Evolutionary conservation across 2,888 invertebrate species (phyloP), one percentile per base, ranked within the genome.

Genomic region (Drosophila antonietae): DNA sequence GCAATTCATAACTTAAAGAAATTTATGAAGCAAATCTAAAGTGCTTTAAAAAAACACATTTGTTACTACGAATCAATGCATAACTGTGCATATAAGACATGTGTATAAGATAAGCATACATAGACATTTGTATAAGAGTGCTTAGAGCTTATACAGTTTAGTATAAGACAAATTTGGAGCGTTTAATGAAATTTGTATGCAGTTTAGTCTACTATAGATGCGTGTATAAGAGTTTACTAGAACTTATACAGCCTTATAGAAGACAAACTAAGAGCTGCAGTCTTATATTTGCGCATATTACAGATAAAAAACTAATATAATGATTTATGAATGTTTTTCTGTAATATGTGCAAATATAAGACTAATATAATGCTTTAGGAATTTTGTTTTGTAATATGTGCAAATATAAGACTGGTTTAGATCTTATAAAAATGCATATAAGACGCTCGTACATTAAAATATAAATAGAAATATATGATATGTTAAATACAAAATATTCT

Each of bases 1-100:
- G 0, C 2, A 12, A n/a, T 43, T 43, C 33, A 15, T 58, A 35
- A 23, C 3, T 23, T 4, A 23, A 1, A 7, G 14, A 15, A n/a
- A 67, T 55, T 35, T 8, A 8, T 23, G 23, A 20, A 14, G 41
- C n/a, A 20, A 20, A 66, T 14, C 9, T 39, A 44, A 47, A 14
- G 3, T 7, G 14, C 4, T 18, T 41, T 15, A 2, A 49, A 49
- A 23, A 31, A 31, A 10, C 10, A n/a, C 2, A 33, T 3, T 18
- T 51, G 18, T 18, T 5, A 18, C 49, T 18, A 8, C 3, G 12
- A 44, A 20, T 0, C 15, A n/a, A 10, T 10, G 31, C 2, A 49
- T n/a, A 49, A n/a, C 2, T 5, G 31, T 12, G 18, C 12, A 10
- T 49, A 31, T 49, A 12, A n/a, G 31, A 28, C 28, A n/a, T 14